These are phyloP conservation scores for Tinea semifulvella DNA, from an alignment of 2,888 invertebrate genomes.

Conservation along the genomic window DNA sequence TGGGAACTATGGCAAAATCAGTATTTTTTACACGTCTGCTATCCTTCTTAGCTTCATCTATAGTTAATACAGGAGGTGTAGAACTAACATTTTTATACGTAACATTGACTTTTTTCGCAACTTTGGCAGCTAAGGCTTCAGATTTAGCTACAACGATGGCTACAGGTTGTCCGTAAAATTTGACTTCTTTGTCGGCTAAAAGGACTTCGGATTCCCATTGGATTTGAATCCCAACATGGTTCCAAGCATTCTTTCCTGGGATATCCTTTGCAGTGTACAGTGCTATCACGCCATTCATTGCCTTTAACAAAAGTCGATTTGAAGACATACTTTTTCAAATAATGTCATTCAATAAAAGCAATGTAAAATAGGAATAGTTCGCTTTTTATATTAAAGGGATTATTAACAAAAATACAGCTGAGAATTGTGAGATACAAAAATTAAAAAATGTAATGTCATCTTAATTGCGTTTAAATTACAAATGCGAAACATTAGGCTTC, in stretches of 20 bases:
- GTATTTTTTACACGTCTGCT: constrained; percentile 29
- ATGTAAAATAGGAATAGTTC: too few species aligned
- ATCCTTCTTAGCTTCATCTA: constrained; percentile 50
- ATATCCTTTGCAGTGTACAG: constrained; percentile 73
- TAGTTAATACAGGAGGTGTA: constrained; percentile 39
- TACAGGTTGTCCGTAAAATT: constrained; percentile 73
- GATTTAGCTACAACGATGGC: constrained; percentile 74
- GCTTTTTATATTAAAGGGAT: too few species aligned
- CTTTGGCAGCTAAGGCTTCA: constrained; percentile 60
- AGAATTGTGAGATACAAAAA: too few species aligned
- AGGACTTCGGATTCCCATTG: constrained; percentile 55
- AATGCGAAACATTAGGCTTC: too few species aligned
- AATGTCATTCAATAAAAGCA: too few species aligned
- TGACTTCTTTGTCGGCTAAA: constrained; percentile 60
- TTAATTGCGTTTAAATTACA: too few species aligned
- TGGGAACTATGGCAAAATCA: constrained; percentile 31
- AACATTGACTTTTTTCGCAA: constrained; percentile 67
- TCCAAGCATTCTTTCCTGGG: constrained; percentile 71
- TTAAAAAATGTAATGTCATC: too few species aligned
- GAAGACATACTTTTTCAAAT: too few species aligned
- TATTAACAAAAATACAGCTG: too few species aligned
- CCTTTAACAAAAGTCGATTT: constrained; percentile 33
- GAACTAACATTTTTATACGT: constrained; percentile 54
- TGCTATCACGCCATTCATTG: constrained; percentile 70
- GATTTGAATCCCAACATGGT: constrained; percentile 35